Conservation (phyloP, 2,888 invertebrate genomes). For the Andricus curvator region DNA sequence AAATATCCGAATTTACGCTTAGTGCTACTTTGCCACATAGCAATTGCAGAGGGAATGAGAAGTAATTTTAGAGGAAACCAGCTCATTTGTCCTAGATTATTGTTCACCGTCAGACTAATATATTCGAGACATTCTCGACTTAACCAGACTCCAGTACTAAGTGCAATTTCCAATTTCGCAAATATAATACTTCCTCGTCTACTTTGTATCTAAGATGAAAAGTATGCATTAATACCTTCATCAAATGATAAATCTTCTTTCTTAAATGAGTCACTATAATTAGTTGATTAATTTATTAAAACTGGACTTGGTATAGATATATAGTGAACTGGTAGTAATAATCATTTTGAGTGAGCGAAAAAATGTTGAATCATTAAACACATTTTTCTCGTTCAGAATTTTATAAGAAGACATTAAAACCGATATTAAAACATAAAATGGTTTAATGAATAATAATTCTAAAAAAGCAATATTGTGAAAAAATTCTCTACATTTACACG, state of each 20-base stretch:
- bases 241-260: not conserved
- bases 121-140: slow-evolving; percentile 50
- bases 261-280: not conserved
- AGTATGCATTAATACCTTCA: slow-evolving; percentile 11
- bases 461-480: no score
- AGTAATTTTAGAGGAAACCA: slow-evolving; percentile 56
- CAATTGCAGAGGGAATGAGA: slow-evolving; percentile 50
- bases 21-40: slow-evolving; percentile 47
- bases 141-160: slow-evolving; percentile 28
- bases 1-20: slow-evolving; percentile 50
- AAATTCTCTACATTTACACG: no score
- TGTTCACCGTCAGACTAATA: slow-evolving; percentile 55
- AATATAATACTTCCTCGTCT: not conserved
- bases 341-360: no score
- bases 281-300: no score
- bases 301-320: no score
- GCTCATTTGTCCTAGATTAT: slow-evolving; percentile 57
- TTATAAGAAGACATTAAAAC: no score
- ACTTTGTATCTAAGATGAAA: not conserved
- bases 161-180: slow-evolving; percentile 16
- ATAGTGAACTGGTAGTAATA: no score
- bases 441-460: no score
- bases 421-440: no score
- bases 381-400: no score
- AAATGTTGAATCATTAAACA: no score